phyloP scores from a whole-genome alignment of 2,888 invertebrate genomes.

The Ashinkailepas kermadecensis region DNA sequence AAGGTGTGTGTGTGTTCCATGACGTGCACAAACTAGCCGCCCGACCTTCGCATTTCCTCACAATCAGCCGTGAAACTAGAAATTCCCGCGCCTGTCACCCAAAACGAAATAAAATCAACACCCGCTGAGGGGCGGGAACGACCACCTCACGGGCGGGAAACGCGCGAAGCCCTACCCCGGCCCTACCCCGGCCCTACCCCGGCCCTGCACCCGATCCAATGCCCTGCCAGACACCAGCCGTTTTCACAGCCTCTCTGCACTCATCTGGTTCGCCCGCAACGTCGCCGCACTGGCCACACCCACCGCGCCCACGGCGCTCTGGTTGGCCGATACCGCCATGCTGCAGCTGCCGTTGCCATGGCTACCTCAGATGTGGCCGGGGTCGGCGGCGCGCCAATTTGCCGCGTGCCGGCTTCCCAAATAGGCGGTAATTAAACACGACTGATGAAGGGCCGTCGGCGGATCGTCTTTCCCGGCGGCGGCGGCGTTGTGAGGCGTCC shows the following conservation, averaged over 20 bases:
- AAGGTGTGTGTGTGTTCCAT: no score
- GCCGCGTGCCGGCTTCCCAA: not conserved
- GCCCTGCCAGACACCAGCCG: no score
- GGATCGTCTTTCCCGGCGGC: not conserved
- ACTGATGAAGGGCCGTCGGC: not conserved
- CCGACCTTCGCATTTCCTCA: no score
- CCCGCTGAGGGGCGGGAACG: not conserved
- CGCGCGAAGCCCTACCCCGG: not conserved
- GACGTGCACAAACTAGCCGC: no score
- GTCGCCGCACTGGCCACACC: not conserved
- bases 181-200: not conserved
- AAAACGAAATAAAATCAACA: no score
- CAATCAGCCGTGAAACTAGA: no score
- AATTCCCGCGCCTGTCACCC: no score
- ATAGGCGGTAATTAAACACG: not conserved
- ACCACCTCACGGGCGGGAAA: not conserved
- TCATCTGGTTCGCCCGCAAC: no score
- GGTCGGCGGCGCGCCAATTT: not conserved
- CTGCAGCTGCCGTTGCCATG: conserved; percentile 10
- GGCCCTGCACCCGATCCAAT: not conserved
- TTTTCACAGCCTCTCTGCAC: no score
- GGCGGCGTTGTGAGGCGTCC: not conserved
- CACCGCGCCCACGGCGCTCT: not conserved
- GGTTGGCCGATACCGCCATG: not conserved
- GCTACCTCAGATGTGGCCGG: not conserved